Evolutionary conservation across 2,888 invertebrate species (phyloP), one percentile per base, ranked within the genome.

Genomic region (Drosophila sordidula): DNA sequence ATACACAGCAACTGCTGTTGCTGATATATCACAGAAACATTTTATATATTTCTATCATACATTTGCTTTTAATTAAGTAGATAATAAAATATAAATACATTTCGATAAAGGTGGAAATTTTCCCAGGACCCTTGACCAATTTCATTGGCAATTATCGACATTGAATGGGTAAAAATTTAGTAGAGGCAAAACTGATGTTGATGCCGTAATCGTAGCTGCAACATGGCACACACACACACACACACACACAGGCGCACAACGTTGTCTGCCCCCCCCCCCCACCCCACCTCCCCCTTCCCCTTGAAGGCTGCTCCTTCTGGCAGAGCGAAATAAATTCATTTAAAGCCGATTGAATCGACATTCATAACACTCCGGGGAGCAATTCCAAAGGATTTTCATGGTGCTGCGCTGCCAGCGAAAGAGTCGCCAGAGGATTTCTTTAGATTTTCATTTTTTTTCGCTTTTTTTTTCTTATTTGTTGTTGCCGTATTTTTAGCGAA

Each of bases 321-420:
- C 64, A 67, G 70, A 87, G 67, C 80, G 81, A 80, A 89, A 91
- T 91, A 91, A 91, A 91, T 91, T 90, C 83, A 90, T 88, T 90
- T 85, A 89, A 85, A 89, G 88, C 89, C 87, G 89, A 90, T 90
- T 90, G 90, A 79, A 85, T 80, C 89, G 90, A 90, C 90, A 89
- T 86, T 90, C 90, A 90, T 85, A 87, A 89, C 85, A 89, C 91
- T 90, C 90, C 83, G 74, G 91, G 90, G 91, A 91, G 89, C 90
- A 87, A 91, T 91, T 89, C 76, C 81, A 87, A 87, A 88, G 90
- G 88, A 90, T 90, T 90, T 89, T 84, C 83, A 86, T 83, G 78
- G 80, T 55, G 65, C 71, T 78, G 72, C 70, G 69, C 76, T 70
- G 71, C 68, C 62, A 70, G 68, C 63, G 62, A 72, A 76, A 81